Percentiles rank a stretch among this genome's conserved stretches.
Conservation (phyloP, 2,113 vertebrate genomes). For the Ammodytes marinus region DNA sequence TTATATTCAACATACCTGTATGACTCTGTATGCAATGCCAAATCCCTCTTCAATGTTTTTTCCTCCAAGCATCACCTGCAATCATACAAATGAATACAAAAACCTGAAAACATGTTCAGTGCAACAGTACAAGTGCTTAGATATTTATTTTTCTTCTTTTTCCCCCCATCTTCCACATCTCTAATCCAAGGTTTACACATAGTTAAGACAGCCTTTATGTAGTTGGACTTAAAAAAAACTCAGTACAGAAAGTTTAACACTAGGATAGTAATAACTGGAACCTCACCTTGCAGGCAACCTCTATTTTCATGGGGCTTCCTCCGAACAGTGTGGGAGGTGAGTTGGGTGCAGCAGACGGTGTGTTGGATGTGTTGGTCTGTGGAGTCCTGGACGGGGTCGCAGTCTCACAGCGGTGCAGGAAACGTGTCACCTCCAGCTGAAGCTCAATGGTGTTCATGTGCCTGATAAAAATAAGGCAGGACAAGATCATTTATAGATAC, state of each 20-base stretch:
- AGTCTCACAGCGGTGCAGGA: conserved; percentile 93
- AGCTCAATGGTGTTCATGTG: conserved; percentile 98
- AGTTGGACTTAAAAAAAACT: no score
- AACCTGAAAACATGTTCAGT: not conserved
- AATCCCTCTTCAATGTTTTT: conserved; percentile 99
- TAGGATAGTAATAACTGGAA: not conserved
- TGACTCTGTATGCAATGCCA: conserved; percentile 96
- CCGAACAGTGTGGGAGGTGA: conserved; percentile 93
- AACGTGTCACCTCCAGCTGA: conserved; percentile 97
- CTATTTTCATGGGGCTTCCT: conserved; percentile 91
- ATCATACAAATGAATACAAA: conserved; percentile 13
- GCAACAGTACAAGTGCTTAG: not conserved
- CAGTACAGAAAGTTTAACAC: conserved; percentile 2
- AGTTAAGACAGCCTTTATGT: not conserved
- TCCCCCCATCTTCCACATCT: not conserved
- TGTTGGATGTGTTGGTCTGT: conserved; percentile 51
- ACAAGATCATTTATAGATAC: not conserved
- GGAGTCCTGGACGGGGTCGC: conserved; percentile 78
- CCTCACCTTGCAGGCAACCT: conserved; percentile 94
- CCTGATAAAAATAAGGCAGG: conserved; percentile 70
- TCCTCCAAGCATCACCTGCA: conserved; percentile 96
- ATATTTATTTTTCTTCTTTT: not conserved
- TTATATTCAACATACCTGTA: conserved; percentile 88
- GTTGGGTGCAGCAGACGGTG: conserved; percentile 61
- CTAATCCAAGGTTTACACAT: not conserved